Evolutionary conservation across 2,888 invertebrate species (phyloP).

Genomic region (Drosophila macrospina): DNA sequence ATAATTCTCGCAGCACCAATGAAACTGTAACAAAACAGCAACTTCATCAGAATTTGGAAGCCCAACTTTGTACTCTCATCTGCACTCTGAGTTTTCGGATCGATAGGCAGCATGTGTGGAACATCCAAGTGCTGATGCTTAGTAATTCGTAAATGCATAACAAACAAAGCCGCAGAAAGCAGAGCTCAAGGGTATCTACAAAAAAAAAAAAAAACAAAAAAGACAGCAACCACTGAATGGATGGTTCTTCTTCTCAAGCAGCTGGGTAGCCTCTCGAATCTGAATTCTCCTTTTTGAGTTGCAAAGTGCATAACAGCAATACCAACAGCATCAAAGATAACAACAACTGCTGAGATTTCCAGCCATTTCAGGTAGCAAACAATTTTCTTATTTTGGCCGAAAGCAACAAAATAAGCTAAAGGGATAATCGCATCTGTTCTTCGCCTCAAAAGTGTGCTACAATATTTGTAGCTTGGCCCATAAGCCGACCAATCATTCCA

Average conservation of each 20-base stretch:
- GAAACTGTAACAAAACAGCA: slow-evolving; percentile 44
- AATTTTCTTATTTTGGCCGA: slow-evolving; percentile 38
- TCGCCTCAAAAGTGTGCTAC: slow-evolving; percentile 4
- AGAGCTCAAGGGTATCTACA: slow-evolving; percentile 1
- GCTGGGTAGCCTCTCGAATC: background rate
- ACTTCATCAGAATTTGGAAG: slow-evolving; percentile 36
- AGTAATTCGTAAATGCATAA: slow-evolving; percentile 46
- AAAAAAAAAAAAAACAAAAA: background rate
- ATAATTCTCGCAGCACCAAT: slow-evolving; percentile 60
- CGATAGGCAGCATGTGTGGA: slow-evolving; percentile 55
- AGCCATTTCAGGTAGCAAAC: slow-evolving; percentile 6
- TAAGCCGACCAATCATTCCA: background rate
- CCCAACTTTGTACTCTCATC: slow-evolving; percentile 24
- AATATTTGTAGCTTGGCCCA: background rate
- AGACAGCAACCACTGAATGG: slow-evolving; percentile 33
- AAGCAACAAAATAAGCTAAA: slow-evolving; percentile 19
- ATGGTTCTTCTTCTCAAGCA: slow-evolving; percentile 17
- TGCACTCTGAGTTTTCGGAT: background rate
- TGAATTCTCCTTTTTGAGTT: slow-evolving; percentile 23
- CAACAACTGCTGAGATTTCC: slow-evolving; percentile 13
- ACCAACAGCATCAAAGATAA: slow-evolving; percentile 3
- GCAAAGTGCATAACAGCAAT: slow-evolving; percentile 31
- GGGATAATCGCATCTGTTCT: slow-evolving; percentile 7
- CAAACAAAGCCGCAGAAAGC: slow-evolving; percentile 26
- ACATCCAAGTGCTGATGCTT: slow-evolving; percentile 62